These are phyloP conservation scores for Lottia gigantea DNA, from an alignment of 2,888 invertebrate species.

Conservation along the genomic window DNA sequence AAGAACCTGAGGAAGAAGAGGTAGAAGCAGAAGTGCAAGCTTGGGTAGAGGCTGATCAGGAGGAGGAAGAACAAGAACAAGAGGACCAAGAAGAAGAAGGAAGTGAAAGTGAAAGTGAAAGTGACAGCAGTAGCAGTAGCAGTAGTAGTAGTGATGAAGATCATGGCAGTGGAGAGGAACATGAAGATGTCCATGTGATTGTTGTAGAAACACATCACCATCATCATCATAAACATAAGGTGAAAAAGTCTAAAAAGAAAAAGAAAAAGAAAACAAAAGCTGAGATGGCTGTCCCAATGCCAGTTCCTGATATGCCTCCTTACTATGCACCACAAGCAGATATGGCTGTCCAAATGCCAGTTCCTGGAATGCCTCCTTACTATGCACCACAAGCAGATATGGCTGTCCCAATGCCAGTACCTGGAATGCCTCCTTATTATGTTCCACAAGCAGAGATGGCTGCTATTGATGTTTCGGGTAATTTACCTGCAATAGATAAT, in stretches of 20 bases:
- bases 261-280: not conserved
- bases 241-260: not conserved
- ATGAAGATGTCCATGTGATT: too few species aligned
- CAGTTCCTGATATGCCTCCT: too few species aligned
- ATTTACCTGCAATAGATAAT: constrained; percentile 34
- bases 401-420: too few species aligned
- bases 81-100: not conserved
- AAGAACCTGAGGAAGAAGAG: not conserved
- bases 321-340: too few species aligned
- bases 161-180: too few species aligned
- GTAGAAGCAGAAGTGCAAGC: not conserved
- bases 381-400: too few species aligned
- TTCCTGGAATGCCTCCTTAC: too few species aligned
- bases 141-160: not conserved
- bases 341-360: too few species aligned
- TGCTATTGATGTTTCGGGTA: constrained; percentile 34
- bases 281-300: too few species aligned
- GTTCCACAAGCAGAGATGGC: constrained; percentile 30
- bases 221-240: not conserved
- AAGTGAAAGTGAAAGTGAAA: not conserved
- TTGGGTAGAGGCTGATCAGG: constrained; percentile 9
- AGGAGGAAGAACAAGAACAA: constrained; percentile 3
- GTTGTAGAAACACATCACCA: too few species aligned
- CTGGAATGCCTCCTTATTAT: too few species aligned
- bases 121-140: not conserved